phyloP scores from a whole-genome alignment of 2,113 vertebrate genomes.

The Beaufortia kweichowensis region DNA sequence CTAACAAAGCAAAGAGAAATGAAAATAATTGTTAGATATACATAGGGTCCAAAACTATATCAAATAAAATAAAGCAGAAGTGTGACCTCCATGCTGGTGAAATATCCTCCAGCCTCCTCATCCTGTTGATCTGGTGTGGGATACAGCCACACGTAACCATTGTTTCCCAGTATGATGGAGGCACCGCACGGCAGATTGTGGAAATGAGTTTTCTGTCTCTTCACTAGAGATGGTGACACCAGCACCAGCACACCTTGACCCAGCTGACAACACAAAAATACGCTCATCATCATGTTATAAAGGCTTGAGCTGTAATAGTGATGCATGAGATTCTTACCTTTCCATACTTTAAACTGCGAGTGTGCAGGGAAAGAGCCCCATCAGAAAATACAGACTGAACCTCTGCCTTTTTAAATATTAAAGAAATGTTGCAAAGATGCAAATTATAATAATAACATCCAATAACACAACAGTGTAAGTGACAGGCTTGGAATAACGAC shows the following conservation, averaged over 20 bases:
- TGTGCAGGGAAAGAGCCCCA: slow-evolving; percentile 90
- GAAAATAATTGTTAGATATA: neutral
- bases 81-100: slow-evolving; percentile 84
- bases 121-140: slow-evolving; percentile 84
- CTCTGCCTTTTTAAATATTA: slow-evolving; percentile 84
- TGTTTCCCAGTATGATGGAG: slow-evolving; percentile 92
- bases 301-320: too few species aligned
- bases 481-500: too few species aligned
- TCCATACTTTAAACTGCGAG: slow-evolving; percentile 93
- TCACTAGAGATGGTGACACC: slow-evolving; percentile 91
- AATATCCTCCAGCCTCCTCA: slow-evolving; percentile 88
- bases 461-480: too few species aligned
- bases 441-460: neutral
- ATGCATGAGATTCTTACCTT: slow-evolving; percentile 80
- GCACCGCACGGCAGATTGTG: slow-evolving; percentile 93
- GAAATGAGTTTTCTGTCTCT: slow-evolving; percentile 96
- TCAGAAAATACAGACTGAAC: slow-evolving; percentile 95
- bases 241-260: slow-evolving; percentile 92
- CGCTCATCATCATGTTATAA: too few species aligned
- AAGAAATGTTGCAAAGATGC: slow-evolving; percentile 56
- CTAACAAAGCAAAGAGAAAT: slow-evolving; percentile 62
- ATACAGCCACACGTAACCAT: slow-evolving; percentile 94
- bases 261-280: slow-evolving; percentile 70
- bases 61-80: neutral
- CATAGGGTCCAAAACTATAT: neutral